A percentile compares a stretch with the other conserved stretches of the same genome.
Evolutionary conservation across 2,797 vertebrate species (phyloP).

Genomic region (Allobates femoralis): DNA sequence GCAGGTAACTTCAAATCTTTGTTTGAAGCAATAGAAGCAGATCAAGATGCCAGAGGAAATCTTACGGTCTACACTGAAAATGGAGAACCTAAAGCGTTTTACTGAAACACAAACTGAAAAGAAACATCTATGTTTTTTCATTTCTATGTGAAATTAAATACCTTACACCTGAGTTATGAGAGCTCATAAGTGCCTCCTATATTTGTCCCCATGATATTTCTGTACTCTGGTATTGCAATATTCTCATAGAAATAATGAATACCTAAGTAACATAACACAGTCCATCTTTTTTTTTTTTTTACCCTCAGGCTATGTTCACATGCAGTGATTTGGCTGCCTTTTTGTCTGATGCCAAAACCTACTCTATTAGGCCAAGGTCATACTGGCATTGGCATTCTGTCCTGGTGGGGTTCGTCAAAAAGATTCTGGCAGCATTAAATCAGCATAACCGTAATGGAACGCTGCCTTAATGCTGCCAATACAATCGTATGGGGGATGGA

Average conservation of each 20-base stretch:
- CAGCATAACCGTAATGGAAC: no score
- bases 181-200: neutral
- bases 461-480: no score
- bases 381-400: no score
- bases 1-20: constrained; percentile 88
- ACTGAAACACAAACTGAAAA: constrained; percentile 64
- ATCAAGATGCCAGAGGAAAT: constrained; percentile 85
- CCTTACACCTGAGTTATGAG: neutral
- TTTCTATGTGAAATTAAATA: neutral
- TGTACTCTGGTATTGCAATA: neutral
- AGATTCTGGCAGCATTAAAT: no score
- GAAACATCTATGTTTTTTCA: neutral
- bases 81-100: constrained; percentile 71
- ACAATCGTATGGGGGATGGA: no score
- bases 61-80: constrained; percentile 75
- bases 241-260: neutral
- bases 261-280: neutral
- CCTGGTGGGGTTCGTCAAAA: no score
- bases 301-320: no score
- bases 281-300: no score
- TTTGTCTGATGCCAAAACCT: no score
- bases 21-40: constrained; percentile 86
- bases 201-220: neutral
- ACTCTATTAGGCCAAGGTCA: no score
- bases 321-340: no score